Evolutionary conservation across 2,797 vertebrate genomes (phyloP), one percentile per base, ranked within the genome.

Genomic region (Manis crassicaudata): DNA sequence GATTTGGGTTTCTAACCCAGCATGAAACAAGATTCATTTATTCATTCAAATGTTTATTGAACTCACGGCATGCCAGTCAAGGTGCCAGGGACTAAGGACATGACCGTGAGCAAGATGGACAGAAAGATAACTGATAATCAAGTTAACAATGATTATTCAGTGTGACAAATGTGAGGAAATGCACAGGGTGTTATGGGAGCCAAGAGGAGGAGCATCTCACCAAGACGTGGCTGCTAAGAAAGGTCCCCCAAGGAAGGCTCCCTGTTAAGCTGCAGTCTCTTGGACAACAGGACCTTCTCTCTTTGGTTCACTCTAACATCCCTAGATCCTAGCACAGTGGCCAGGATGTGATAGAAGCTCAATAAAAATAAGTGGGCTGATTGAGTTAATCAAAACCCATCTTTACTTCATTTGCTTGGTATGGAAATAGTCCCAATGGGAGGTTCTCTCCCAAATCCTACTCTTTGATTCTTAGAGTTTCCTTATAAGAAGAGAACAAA

Each of bases 401-500:
- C 77, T 93, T 73, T 65, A 72, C 62, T 79, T 94, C 11, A 56
- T 87, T 67, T 80, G 2, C 58, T 80, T 80, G 52, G 50, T 52
- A 46, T 75, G 9, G n/a, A 67, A 86, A 75, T 80, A 58, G 37
- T 79, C 13, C 35, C 56, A 58, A 0, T 62, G 50, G 65, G 50
- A 84, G 76, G 73, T 86, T 8, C 12, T 52, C 27, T 67, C 32
- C 75, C 86, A 73, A 52, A 76, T 82, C n/a, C 18, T 72, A 23
- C 25, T 86, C n/a, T 72, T 90, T 67, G 81, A 81, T 88, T 88
- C 60, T 68, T 60, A 77, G 54, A 43, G 11, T 25, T 87, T 87
- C 32, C 14, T 79, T 70, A 83, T 52, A 40, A 90, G 21, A 94
- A 83, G n/a, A 87, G 65, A 73, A 91, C 58, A 90, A 88, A 52